These are phyloP conservation scores for Rhodophaea formosa DNA, from an alignment of 2,888 invertebrate genomes.

Conservation along the genomic window DNA sequence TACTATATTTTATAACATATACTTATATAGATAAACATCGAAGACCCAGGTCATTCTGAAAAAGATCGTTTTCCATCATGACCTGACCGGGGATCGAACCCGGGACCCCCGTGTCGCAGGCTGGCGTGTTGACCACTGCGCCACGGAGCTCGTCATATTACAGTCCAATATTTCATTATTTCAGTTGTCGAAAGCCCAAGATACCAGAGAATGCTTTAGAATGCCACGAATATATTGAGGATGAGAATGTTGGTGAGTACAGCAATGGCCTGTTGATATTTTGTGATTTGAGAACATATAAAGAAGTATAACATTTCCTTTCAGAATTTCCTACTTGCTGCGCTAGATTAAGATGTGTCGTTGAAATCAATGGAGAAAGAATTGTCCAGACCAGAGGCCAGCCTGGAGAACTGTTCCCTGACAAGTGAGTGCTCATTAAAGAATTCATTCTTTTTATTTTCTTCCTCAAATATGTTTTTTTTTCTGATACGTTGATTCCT, in stretches of 20 bases:
- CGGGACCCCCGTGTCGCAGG: no score
- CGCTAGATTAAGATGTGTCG: slow-evolving; percentile 69
- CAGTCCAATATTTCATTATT: slow-evolving; percentile 22
- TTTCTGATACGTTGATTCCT: no score
- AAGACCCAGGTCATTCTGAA: no score
- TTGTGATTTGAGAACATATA: not conserved
- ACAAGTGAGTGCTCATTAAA: slow-evolving; percentile 55
- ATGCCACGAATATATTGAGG: slow-evolving; percentile 76
- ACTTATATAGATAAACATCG: no score
- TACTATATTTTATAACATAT: no score
- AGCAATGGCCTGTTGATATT: not conserved
- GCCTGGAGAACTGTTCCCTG: slow-evolving; percentile 74
- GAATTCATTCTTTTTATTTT: not conserved
- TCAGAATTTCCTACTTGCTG: slow-evolving; percentile 75
- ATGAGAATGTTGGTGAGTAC: slow-evolving; percentile 72
- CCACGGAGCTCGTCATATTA: no score
- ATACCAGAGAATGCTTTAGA: slow-evolving; percentile 75
- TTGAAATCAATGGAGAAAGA: slow-evolving; percentile 71
- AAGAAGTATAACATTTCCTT: not conserved
- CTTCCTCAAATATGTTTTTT: not conserved
- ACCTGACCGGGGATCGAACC: no score
- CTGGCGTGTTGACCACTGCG: no score
- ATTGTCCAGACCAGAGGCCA: slow-evolving; percentile 75
- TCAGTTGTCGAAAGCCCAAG: slow-evolving; percentile 73
- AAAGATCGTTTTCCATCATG: no score